Evolutionary conservation across 2,888 invertebrate species (phyloP), one percentile per base, ranked within the genome.

Genomic region (Andrena hattorfiana): DNA sequence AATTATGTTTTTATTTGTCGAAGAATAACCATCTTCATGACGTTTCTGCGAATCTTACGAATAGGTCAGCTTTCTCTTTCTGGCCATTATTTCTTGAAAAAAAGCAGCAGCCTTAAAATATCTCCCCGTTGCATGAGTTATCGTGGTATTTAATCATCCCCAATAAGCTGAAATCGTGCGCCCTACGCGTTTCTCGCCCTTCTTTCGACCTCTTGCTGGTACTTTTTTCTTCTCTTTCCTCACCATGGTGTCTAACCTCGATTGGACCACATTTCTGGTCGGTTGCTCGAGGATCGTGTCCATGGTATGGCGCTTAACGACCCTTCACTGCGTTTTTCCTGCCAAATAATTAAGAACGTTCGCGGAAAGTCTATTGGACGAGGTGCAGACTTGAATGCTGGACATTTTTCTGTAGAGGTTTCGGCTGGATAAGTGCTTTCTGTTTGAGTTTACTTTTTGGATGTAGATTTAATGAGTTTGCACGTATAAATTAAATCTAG

Each of bases 91-190:
- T 83, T 85, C 26, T 26, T 26, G 83, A 81, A 80, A 81, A 83
- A 84, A 84, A 87, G 90, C 86, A 89, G 89, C 89, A 89, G 90
- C 91, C 90, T 91, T 90, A 91, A 92, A 91, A 91, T 92, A 92
- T 91, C 90, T 90, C 91, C 89, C 85, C 88, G 85, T 79, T 85
- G 84, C 90, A 81, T 91, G 91, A 92, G 89, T 92, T 92, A 92
- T 91, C 90, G 89, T 84, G 81, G 89, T 90, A 91, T 92, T 92
- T 92, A 92, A 92, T 92, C 92, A 92, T 92, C 90, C 86, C 90
- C 90, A 91, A 91, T 91, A 91, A 91, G 90, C 91, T 88, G 74
- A 78, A 84, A 87, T 86, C 88, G 85, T 77, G 76, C 84, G 60
- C 67, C 62, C 72, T 60, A 20, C 56, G 23, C 67, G 26, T 56